Evolutionary conservation across 2,797 vertebrate species (phyloP), one percentile per base, ranked within the genome.

Genomic region (Lithobates sylvaticus): DNA sequence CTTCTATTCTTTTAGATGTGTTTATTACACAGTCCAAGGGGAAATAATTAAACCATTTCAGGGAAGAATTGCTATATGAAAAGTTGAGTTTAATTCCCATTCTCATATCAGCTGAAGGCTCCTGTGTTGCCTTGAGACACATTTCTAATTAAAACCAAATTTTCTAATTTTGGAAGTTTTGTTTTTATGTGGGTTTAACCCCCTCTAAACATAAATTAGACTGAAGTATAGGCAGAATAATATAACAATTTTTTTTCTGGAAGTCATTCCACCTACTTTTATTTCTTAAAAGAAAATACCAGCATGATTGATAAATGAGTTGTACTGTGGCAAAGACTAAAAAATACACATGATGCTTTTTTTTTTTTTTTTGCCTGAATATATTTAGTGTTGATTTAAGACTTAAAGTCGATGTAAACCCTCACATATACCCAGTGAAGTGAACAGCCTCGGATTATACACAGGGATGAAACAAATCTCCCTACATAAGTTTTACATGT

Each of bases 61-160:
- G 18, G 13, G 44, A 50, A 5, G 58, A 26, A 47, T 16, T 21
- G 34, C n/a, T 78, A 29, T 65, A 84, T 61, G 58, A 70, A 42
- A 61, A 16, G 29, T 29, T 71, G 68, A 21, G 7, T 50, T 81
- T 67, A 79, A 74, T 75, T 85, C 84, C 42, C 61, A 54, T 85
- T 81, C 80, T 81, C 75, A 86, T 81, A 81, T 81, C 7, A 3
- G 27, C 18, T 80, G 58, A 86, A 75, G 50, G 23, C 36, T 67
- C 77, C 5, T 15, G 2, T 76, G 78, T 76, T 86, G 78, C 84
- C 77, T 80, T 54, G 26, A 80, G 84, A 54, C 61, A 69, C 61
- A n/a, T 8, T 47, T 50, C 44, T 47, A 68, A 80, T 74, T 71
- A 75, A 65, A 72, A 27, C 68, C 27, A 6, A 67, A 12, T 27